Conservation (phyloP, 2,888 invertebrate species). For the Callimorpha dominula region DNA sequence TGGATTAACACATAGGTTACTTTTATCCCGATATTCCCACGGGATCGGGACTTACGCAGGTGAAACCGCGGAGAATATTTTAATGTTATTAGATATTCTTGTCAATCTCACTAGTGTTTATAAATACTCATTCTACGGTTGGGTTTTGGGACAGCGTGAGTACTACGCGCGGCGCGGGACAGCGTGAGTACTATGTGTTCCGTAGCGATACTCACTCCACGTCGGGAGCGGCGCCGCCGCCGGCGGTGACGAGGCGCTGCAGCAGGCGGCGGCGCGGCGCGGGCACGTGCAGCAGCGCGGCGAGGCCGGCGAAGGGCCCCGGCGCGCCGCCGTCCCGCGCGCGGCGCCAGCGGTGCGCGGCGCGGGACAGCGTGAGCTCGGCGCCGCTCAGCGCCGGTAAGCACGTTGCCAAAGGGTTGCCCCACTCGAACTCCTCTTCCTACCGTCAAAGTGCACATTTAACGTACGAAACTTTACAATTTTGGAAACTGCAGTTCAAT, state of each 20-base stretch:
- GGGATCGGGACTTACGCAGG: no score
- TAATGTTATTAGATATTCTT: no score
- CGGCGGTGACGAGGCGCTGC: conserved; percentile 91
- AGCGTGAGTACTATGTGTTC: no score
- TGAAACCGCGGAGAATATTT: no score
- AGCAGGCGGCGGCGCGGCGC: conserved; percentile 88
- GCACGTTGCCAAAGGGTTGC: conserved; percentile 89
- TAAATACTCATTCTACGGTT: no score
- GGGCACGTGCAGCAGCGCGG: conserved; percentile 87
- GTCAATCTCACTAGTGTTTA: no score
- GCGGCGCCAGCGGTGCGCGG: conserved; percentile 90
- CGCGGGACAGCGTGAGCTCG: conserved; percentile 84
- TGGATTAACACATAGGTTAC: no score
- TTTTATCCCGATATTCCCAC: no score
- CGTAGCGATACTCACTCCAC: conserved; percentile 77
- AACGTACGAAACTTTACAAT: not conserved
- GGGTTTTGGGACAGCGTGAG: no score
- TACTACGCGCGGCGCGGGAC: no score
- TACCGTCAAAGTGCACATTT: conserved; percentile 58
- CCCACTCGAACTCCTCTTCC: conserved; percentile 96
- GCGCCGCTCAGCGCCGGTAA: conserved; percentile 77
- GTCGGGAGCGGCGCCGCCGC: conserved; percentile 90
- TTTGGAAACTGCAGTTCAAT: no score
- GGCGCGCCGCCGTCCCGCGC: conserved; percentile 79
- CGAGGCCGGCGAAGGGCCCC: conserved; percentile 84